Base-by-base conservation (phyloP, 2,888 invertebrate species). In the Podotricha telesiphe region DNA sequence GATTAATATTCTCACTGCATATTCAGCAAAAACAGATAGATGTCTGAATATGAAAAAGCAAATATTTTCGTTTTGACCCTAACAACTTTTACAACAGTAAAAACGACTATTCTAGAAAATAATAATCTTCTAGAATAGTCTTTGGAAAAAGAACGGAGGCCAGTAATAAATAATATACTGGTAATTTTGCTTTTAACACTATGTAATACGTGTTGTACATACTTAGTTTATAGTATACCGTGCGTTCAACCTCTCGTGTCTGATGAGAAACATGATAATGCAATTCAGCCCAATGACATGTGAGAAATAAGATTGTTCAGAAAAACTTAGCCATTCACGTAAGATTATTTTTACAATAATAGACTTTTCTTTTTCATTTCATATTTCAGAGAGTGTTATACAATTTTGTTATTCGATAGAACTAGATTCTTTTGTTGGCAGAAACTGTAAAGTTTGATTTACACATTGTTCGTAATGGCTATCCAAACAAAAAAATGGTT, bases 231-330 rank as follows among this genome's bases (percentile, higher is more conserved):
- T 37, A 4, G 1, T 50, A 50, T 13, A 4, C 20, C 13, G 13
- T 5, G 6, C 50, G 50, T 50, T 50, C 20, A 50, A 22, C 50
- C 22, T 50, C 22, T 50, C 20, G 50, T 22, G 50, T 20, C 50
- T 50, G 50, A 50, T 50, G 50, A 50, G 22, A 50, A 50, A 50
- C 50, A 22, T 50, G 50, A 50, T 50, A 50, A 50, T 50, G 50
- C 50, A 50, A 50, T 50, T 22, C 22, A 13, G 50, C 22, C 50
- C 50, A 19, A 20, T 50, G 50, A 50, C 50, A 50, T 22, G 22
- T 50, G 22, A 50, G 50, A 50, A 50, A 50, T 50, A 22, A 50
- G 50, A 50, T 50, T 22, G 22, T 22, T 50, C 22, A 50, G 22
- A 50, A 50, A 22, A 50, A 22, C 17, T 48, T 15, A 5, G 11